Conservation (phyloP, 2,797 vertebrate genomes). For the Sebastes itinus region DNA sequence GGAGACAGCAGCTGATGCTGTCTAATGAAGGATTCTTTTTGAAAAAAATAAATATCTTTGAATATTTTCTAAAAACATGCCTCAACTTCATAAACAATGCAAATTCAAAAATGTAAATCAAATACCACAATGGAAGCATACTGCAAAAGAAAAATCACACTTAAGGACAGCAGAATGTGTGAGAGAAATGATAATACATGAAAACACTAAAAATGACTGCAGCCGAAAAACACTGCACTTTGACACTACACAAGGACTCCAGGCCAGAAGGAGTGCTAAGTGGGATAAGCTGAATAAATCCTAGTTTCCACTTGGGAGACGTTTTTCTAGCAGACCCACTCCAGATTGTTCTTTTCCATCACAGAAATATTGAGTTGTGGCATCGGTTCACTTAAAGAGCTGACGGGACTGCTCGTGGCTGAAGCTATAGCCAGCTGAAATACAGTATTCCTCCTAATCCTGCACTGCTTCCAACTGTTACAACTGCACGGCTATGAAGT, state of each 20-base stretch:
- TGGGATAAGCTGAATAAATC: constrained; percentile 38
- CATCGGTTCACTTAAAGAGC: constrained; percentile 16
- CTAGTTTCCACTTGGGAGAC: constrained; percentile 28
- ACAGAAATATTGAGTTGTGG: constrained; percentile 14
- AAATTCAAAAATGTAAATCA: neutral
- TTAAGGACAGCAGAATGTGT: neutral
- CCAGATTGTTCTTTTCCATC: constrained; percentile 22
- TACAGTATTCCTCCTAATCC: neutral
- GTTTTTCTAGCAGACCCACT: constrained; percentile 25
- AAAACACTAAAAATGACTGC: neutral
- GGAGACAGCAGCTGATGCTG: neutral
- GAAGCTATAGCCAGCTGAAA: neutral
- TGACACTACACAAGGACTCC: neutral
- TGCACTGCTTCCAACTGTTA: neutral
- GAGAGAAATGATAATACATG: neutral
- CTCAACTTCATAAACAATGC: neutral
- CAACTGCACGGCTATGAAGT: neutral
- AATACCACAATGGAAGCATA: neutral
- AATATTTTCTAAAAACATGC: neutral
- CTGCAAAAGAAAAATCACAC: neutral
- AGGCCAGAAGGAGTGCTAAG: constrained; percentile 21
- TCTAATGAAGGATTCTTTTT: neutral
- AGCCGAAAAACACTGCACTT: neutral
- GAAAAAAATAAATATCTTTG: neutral
- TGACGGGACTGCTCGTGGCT: neutral